phyloP scores from a whole-genome alignment of 2,113 vertebrate species.

The Aplodontia rufa region DNA sequence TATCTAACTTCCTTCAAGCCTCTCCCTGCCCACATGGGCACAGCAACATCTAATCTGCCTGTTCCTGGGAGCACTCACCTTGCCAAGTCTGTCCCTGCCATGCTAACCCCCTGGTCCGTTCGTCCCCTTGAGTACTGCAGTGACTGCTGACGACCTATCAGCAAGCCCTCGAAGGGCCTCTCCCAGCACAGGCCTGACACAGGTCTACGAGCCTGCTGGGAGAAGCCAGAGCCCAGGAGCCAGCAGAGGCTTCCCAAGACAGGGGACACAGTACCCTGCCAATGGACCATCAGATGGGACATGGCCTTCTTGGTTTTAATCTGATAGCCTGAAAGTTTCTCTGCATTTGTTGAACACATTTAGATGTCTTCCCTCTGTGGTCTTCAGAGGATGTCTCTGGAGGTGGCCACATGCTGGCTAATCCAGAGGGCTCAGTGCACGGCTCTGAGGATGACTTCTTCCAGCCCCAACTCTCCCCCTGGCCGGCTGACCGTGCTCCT shows the following conservation, averaged over 20 bases:
- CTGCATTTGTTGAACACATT: neutral
- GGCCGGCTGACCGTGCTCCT: neutral
- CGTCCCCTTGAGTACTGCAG: neutral
- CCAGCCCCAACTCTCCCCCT: neutral
- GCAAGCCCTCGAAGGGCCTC: slow-evolving; percentile 22
- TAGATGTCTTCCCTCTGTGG: neutral
- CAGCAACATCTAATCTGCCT: neutral
- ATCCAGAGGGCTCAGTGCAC: rapidly evolving
- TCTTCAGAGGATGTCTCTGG: neutral
- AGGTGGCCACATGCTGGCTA: neutral
- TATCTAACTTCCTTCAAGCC: too few relatives aligned
- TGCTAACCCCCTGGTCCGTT: neutral
- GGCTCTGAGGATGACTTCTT: neutral
- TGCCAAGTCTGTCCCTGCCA: neutral
- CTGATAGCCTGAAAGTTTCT: neutral
- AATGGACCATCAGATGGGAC: neutral
- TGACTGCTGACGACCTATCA: neutral
- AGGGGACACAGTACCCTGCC: neutral
- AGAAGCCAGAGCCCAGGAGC: slow-evolving; percentile 45
- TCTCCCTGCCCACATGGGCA: neutral
- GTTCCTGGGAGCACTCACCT: neutral
- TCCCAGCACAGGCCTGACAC: neutral
- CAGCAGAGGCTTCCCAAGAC: neutral
- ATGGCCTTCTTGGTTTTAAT: neutral
- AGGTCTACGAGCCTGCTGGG: neutral